These are phyloP conservation scores for Oeneis ivallda DNA, from an alignment of 2,888 invertebrate species.

Conservation along the genomic window DNA sequence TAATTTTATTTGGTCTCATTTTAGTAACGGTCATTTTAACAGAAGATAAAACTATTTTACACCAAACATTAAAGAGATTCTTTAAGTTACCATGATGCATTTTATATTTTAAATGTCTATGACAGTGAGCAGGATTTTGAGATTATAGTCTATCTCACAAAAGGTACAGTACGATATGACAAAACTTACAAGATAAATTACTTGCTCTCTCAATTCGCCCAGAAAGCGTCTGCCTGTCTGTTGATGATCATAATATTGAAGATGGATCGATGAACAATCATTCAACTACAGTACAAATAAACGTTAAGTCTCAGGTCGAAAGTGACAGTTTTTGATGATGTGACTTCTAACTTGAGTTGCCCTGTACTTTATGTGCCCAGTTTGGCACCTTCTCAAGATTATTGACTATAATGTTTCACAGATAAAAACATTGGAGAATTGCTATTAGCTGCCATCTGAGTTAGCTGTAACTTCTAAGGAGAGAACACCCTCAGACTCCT, in stretches of 20 bases:
- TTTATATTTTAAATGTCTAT: conserved; percentile 17
- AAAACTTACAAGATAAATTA: background rate
- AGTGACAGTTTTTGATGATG: background rate
- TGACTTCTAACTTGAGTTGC: background rate
- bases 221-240: background rate
- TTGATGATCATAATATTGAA: background rate
- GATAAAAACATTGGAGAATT: conserved; percentile 13
- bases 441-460: conserved; percentile 23
- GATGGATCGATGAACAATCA: too few relatives aligned
- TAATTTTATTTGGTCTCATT: conserved; percentile 81
- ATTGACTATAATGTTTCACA: conserved; percentile 7
- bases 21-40: conserved; percentile 74
- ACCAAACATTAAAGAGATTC: conserved; percentile 27
- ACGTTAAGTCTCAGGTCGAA: background rate
- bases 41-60: conserved; percentile 47
- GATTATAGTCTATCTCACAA: background rate
- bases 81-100: conserved; percentile 10
- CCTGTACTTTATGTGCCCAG: background rate
- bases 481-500: conserved; percentile 90
- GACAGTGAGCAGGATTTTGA: conserved; percentile 16
- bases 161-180: background rate
- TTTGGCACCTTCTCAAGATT: conserved; percentile 24
- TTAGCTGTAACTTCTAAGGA: conserved; percentile 65
- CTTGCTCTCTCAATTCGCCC: background rate
- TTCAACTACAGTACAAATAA: background rate